Base-by-base conservation (phyloP, 2,888 invertebrate genomes). In the Pristionchus fissidentatus region DNA sequence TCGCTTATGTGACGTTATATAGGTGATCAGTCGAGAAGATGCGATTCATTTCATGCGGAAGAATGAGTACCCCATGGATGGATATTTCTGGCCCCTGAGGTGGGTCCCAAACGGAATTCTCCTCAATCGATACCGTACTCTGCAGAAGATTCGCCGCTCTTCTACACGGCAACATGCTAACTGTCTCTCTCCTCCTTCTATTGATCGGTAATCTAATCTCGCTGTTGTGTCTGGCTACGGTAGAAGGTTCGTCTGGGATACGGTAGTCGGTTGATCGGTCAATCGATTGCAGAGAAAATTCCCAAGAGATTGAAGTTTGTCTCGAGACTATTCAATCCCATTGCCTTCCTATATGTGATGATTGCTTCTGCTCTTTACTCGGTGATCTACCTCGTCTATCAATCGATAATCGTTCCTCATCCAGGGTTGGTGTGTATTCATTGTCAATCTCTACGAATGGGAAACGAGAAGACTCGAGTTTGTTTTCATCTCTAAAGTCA, bases 371-470 rank as follows among this genome's bases (percentile, higher is more conserved):
- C 43, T 41, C 73, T 73, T 19, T 73, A 73, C 26, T 73, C 73
- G 26, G 73, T 73, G n/a, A 73, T 41, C 41, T 57, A 35, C 57
- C 22, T 15, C 13, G 32, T 62, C 62, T 35, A 62, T 60, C 55
- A 55, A 22, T 55, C 55, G 55, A 55, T 55, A 41, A 13, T 73
- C 8, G 5, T 13, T 22, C 4, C 55, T 29, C 10, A 4, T 43
- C n/a, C 79, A 79, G 79, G 79, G 79, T 38, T 57, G 55, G 57
- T 22, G n/a, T 79, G 57, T 79, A 38, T 57, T 35, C 41, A 13
- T 79, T 2, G 57, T 79, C 15, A 41, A 79, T 41, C 10, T 46
- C 29, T 79, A 57, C 38, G 79, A 79, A 35, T 79, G 79, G 79
- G 29, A 41, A 26, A 79, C 46, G 10, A 52, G 52, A 41, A 15